Base-by-base conservation (phyloP, 2,797 vertebrate genomes). In the Sandelia bainsii region DNA sequence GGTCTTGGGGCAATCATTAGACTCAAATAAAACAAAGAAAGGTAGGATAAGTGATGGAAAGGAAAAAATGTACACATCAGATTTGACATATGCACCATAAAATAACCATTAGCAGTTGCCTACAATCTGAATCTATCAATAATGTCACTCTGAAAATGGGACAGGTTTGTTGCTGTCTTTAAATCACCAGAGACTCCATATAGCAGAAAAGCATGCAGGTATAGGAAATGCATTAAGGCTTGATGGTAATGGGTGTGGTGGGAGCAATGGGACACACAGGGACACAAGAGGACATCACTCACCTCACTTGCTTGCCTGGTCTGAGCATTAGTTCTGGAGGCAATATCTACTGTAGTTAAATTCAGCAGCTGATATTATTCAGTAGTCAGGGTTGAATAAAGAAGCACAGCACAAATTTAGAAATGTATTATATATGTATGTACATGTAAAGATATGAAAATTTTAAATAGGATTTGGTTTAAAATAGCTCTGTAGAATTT, bases 111-210 rank as follows among this genome's bases (percentile, higher is more conserved):
- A 95, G 92, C 90, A 88, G 91, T 93, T 94, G 94, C 88, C 92
- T 90, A 91, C 90, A 90, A 92, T 94, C 88, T 89, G 86, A 94
- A 92, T 91, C 93, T 94, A 95, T 95, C 94, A 95, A 95, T 95
- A 95, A 94, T 91, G 93, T 92, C 87, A 83, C 76, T 88, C 83
- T 91, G 93, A 91, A 94, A 95, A 95, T 95, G 91, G 93, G 94
- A 95, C 95, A 95, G 94, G 92, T 95, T 95, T 95, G 94, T 95
- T 95, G 94, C 93, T 87, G 91, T 93, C 93, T 92, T 87, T 95
- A 95, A 95, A 95, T 95, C 94, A 95, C 78, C 62, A 73, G 90
- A 85, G 92, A 92, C 89, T 87, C 85, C 81, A 84, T 90, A 88
- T 77, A 90, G 84, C 87, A 79, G 90, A 80, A 85, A 89, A 80